Conservation (phyloP, 1,140 invertebrate genomes). For the Diabrotica undecimpunctata region DNA sequence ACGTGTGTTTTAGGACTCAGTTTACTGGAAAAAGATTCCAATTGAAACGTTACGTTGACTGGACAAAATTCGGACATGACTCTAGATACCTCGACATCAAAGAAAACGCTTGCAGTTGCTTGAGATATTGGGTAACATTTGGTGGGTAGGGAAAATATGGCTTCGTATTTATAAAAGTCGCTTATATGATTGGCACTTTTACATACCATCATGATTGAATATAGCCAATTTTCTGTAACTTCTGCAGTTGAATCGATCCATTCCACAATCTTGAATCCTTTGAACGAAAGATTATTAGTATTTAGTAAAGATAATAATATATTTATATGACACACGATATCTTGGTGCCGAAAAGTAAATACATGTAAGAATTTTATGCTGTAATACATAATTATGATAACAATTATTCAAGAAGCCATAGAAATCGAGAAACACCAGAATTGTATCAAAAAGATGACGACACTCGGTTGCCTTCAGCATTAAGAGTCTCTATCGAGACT, state of each 20-base stretch:
- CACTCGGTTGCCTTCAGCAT: too few species aligned
- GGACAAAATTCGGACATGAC: conserved; percentile 14
- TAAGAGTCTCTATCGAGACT: too few species aligned
- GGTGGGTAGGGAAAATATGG: conserved; percentile 13
- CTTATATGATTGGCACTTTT: conserved; percentile 7
- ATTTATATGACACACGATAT: too few species aligned
- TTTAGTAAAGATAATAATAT: too few species aligned
- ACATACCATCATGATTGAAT: conserved; percentile 22
- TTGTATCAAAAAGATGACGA: too few species aligned
- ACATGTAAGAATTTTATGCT: too few species aligned
- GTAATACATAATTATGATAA: too few species aligned
- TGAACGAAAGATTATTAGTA: too few species aligned
- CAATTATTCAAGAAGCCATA: too few species aligned
- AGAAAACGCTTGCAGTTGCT: conserved; percentile 28
- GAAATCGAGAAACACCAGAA: too few species aligned
- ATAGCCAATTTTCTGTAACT: conserved; percentile 24
- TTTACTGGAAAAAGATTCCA: conserved; percentile 19
- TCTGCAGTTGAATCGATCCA: conserved; percentile 19
- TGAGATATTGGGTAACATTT: conserved; percentile 25
- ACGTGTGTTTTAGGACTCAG: conserved; percentile 16
- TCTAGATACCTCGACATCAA: conserved; percentile 24
- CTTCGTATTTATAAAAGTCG: conserved; percentile 24
- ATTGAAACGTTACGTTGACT: conserved; percentile 23
- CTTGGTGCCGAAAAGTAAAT: too few species aligned
- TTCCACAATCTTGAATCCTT: conserved; percentile 18